These are phyloP conservation scores for Serilophus lunatus DNA, from an alignment of 2,113 vertebrate species.

Conservation along the genomic window DNA sequence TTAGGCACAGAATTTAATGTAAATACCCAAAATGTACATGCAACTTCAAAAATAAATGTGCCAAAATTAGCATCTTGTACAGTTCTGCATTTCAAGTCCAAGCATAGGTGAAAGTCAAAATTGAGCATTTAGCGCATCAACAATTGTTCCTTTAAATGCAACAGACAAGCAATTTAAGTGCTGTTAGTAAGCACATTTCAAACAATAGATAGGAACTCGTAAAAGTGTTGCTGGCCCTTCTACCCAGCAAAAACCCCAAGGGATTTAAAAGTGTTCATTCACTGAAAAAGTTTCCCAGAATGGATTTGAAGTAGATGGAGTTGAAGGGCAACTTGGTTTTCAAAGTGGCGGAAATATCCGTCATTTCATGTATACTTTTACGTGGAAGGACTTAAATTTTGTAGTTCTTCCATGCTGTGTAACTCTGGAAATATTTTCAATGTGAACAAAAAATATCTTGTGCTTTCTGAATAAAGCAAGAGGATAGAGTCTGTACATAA, in stretches of 20 bases:
- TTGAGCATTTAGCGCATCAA: background rate
- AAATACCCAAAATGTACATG: background rate
- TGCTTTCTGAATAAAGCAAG: background rate
- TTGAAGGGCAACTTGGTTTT: background rate
- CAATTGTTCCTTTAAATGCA: background rate
- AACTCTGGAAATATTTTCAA: background rate
- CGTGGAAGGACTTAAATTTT: background rate
- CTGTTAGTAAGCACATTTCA: background rate
- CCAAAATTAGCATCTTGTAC: background rate
- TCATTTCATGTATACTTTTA: background rate
- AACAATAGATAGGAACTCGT: background rate
- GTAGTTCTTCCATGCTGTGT: background rate
- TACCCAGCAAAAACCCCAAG: background rate
- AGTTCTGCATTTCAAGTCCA: background rate
- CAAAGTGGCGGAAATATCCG: background rate
- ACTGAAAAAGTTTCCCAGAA: background rate
- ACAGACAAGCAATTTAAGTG: background rate
- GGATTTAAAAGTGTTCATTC: background rate
- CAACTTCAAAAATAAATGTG: background rate
- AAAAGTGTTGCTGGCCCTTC: background rate
- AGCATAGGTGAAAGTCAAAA: background rate
- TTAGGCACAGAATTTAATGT: background rate
- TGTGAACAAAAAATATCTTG: background rate
- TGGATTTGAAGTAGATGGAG: background rate
- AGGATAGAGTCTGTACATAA: background rate